Evolutionary conservation across 2,113 vertebrate species (phyloP).

Genomic region (Cyanoderma ruficeps): DNA sequence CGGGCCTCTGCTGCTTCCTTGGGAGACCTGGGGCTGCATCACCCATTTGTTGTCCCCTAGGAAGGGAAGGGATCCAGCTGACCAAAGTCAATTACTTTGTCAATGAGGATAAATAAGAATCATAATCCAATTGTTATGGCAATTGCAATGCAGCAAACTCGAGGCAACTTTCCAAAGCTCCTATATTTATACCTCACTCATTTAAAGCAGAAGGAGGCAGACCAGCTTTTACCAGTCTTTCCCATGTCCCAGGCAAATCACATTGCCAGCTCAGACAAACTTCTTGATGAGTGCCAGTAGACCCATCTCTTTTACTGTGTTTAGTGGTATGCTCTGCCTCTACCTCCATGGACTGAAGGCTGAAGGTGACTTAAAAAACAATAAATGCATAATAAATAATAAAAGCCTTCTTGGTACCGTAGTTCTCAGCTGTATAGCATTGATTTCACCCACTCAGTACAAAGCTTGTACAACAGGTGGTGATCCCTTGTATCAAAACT

Average conservation of each 20-base stretch:
- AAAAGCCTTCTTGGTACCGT: not conserved
- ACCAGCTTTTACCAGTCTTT: not conserved
- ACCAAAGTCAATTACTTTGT: slow-evolving; percentile 11
- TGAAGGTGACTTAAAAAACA: not conserved
- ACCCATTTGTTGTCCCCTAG: not conserved
- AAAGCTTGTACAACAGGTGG: not conserved
- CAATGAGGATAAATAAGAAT: slow-evolving; percentile 36
- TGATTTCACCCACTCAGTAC: not conserved
- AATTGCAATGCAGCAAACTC: slow-evolving; percentile 21
- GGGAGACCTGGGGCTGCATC: not conserved
- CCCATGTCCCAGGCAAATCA: not conserved
- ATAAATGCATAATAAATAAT: not conserved
- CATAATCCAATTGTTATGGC: slow-evolving; percentile 47
- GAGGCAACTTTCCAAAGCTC: slow-evolving; percentile 17
- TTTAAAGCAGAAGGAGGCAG: slow-evolving; percentile 11
- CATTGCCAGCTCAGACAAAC: not conserved
- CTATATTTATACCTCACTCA: not conserved
- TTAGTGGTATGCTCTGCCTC: not conserved
- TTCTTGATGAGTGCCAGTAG: not conserved
- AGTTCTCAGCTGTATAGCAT: not conserved
- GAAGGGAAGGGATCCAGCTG: slow-evolving; percentile 13
- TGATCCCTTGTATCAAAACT: not conserved
- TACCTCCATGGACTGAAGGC: not conserved
- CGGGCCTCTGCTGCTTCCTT: not conserved
- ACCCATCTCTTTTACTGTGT: not conserved